phyloP scores from a whole-genome alignment of 2,797 vertebrate genomes.

The Agapornis canus region DNA sequence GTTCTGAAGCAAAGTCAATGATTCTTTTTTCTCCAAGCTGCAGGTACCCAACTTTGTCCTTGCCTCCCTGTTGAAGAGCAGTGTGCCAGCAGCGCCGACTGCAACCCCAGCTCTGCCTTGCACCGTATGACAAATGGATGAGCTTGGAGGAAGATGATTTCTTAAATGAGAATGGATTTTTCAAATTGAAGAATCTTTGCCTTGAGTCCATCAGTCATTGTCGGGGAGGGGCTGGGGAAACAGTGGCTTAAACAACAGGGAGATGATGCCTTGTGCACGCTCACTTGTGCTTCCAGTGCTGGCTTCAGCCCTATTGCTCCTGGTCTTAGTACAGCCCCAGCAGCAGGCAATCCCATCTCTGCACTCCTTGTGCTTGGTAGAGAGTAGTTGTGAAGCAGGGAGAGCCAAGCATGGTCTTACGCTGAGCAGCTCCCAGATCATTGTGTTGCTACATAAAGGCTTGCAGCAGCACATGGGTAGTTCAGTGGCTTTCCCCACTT shows the following conservation, averaged over 20 bases:
- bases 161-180: slow-evolving; percentile 8
- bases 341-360: accelerated
- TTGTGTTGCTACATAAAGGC: neutral
- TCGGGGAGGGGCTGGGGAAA: neutral
- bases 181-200: neutral
- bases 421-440: neutral
- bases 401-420: neutral
- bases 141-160: neutral
- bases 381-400: accelerated
- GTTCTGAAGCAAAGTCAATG: neutral
- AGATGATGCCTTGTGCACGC: neutral
- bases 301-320: neutral
- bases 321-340: neutral
- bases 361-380: neutral
- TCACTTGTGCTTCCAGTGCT: neutral
- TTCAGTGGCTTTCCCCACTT: neutral
- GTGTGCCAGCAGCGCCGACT: accelerated
- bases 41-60: neutral
- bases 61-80: neutral
- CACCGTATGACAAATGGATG: neutral
- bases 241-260: neutral
- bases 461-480: neutral
- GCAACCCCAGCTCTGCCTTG: neutral
- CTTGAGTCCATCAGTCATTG: neutral
- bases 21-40: neutral